These are phyloP conservation scores for Brachypteracias leptosomus DNA, from an alignment of 2,113 vertebrate species.

Conservation along the genomic window DNA sequence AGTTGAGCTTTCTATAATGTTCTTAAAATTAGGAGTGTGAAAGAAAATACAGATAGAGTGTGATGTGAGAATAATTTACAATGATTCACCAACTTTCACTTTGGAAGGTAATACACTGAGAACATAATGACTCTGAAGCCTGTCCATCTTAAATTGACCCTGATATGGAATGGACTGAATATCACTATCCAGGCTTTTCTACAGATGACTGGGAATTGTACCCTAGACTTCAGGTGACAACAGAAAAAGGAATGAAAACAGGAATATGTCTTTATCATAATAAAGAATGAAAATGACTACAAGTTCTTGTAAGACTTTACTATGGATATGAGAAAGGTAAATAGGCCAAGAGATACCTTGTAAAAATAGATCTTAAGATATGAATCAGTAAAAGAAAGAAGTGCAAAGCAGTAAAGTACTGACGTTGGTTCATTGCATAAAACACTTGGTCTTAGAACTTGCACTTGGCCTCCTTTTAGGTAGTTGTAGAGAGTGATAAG, in stretches of 20 bases:
- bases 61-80: neutral
- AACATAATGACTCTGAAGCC: neutral
- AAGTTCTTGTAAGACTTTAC: neutral
- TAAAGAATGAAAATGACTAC: neutral
- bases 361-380: neutral
- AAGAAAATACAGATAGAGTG: neutral
- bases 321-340: neutral
- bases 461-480: too few relatives aligned
- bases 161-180: neutral
- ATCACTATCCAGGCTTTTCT: neutral
- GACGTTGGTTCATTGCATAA: neutral
- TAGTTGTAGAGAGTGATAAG: too few relatives aligned
- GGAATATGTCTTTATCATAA: neutral
- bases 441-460: neutral
- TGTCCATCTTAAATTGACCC: neutral
- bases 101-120: neutral
- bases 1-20: neutral
- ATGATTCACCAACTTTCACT: neutral
- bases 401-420: neutral
- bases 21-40: neutral
- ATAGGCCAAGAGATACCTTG: neutral
- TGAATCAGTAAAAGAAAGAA: neutral
- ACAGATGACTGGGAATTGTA: neutral
- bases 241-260: neutral
- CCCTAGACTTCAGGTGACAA: neutral